A percentile compares a stretch with the other conserved stretches of the same genome.
phyloP scores from a whole-genome alignment of 2,797 vertebrate species.

The Labroides dimidiatus region DNA sequence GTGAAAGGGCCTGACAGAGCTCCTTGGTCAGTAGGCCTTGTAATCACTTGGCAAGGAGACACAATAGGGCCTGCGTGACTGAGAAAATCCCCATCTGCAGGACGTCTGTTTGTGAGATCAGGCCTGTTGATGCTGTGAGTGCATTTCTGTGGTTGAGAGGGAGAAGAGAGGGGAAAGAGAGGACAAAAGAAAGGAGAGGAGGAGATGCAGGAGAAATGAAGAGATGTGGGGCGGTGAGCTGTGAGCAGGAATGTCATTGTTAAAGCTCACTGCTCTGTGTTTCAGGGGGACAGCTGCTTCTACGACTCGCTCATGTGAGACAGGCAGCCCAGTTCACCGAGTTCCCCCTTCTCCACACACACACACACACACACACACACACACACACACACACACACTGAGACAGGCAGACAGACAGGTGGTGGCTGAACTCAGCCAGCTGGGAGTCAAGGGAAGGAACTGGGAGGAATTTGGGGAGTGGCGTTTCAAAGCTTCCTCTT shows the following conservation, averaged over 20 bases:
- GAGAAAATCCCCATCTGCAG: constrained; percentile 60
- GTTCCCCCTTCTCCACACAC: constrained; percentile 22
- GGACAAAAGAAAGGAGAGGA: constrained; percentile 35
- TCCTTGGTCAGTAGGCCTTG: constrained; percentile 60
- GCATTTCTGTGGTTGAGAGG: constrained; percentile 27
- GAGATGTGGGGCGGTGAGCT: constrained; percentile 30
- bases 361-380: constrained; percentile 45
- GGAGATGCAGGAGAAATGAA: constrained; percentile 33
- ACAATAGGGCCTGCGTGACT: constrained; percentile 62
- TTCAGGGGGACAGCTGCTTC: constrained; percentile 69
- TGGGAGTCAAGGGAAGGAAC: constrained; percentile 71
- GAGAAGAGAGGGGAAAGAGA: constrained; percentile 11
- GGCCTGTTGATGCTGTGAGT: constrained; percentile 37
- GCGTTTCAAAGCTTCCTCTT: constrained; percentile 75
- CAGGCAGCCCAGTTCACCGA: constrained; percentile 38
- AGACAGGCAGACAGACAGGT: constrained; percentile 59
- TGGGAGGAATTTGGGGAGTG: constrained; percentile 77
- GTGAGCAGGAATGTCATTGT: constrained; percentile 77
- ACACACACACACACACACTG: constrained; percentile 37
- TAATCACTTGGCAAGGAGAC: constrained; percentile 59
- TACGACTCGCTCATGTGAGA: constrained; percentile 47
- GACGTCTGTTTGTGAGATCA: constrained; percentile 39
- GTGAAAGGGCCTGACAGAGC: constrained; percentile 58
- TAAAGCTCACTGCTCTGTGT: constrained; percentile 47
- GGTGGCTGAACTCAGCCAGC: constrained; percentile 61